Conservation (phyloP, 2,113 vertebrate genomes). For the Salvelinus sp. region DNA sequence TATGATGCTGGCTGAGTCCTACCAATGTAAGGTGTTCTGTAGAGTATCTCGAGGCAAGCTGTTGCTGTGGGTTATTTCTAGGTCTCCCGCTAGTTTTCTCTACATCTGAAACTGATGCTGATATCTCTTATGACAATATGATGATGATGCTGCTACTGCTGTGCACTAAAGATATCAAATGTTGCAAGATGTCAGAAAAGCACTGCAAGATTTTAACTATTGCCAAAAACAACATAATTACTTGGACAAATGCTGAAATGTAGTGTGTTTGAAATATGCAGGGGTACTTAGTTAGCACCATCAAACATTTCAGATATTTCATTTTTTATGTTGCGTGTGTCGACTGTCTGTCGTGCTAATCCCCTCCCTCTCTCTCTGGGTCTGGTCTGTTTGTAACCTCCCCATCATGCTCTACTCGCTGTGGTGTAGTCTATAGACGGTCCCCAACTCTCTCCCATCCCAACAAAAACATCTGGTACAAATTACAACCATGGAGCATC, state of each 20-base stretch:
- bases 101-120: not conserved
- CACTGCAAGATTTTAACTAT: not conserved
- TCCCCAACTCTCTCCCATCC: slow-evolving; percentile 59
- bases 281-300: not conserved
- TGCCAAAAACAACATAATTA: not conserved
- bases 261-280: not conserved
- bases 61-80: not conserved
- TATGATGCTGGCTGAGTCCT: not conserved
- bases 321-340: not conserved
- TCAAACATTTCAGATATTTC: not conserved
- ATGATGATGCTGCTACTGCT: not conserved
- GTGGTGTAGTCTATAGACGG: slow-evolving; percentile 54
- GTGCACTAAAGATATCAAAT: not conserved
- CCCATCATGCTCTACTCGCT: slow-evolving; percentile 16
- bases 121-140: no score
- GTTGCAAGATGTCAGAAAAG: not conserved
- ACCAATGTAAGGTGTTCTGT: not conserved
- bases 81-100: not conserved
- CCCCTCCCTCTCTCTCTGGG: slow-evolving; percentile 39
- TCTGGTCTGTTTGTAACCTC: slow-evolving; percentile 39
- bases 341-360: slow-evolving; percentile 15
- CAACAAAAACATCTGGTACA: slow-evolving; percentile 55
- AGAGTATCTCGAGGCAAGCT: not conserved
- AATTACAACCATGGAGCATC: slow-evolving; percentile 56
- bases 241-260: not conserved